These are phyloP conservation scores for Hirtodrosophila duncani DNA, from an alignment of 2,888 invertebrate genomes.

Conservation along the genomic window DNA sequence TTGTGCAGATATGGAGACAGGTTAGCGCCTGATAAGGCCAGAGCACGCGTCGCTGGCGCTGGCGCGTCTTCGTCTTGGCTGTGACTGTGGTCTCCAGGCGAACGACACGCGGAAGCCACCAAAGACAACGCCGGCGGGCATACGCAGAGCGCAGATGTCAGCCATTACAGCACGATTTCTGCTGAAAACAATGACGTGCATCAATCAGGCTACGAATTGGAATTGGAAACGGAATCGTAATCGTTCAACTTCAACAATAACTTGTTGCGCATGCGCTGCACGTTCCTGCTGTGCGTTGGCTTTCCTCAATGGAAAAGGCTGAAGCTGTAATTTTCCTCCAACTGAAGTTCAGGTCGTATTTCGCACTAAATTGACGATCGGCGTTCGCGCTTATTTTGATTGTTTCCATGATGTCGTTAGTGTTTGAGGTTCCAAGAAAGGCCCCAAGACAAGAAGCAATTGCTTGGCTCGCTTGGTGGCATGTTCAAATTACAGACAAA, in stretches of 20 bases:
- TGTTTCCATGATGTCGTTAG: conserved; percentile 64
- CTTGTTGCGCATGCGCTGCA: conserved; percentile 57
- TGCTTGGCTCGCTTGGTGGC: conserved; percentile 40
- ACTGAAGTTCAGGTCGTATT: conserved; percentile 62
- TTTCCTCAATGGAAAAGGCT: conserved; percentile 53
- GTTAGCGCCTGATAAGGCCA: conserved; percentile 67
- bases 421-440: conserved; percentile 52
- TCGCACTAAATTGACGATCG: conserved; percentile 62
- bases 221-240: conserved; percentile 31
- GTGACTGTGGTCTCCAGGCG: conserved; percentile 41
- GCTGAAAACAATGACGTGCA: conserved; percentile 58
- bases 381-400: too few species aligned
- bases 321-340: background rate
- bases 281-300: conserved; percentile 54
- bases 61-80: conserved; percentile 4
- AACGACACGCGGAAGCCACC: conserved; percentile 67
- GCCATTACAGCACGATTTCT: conserved; percentile 54
- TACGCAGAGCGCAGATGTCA: conserved; percentile 34
- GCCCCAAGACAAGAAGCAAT: conserved; percentile 27
- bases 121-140: conserved; percentile 8
- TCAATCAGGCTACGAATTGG: conserved; percentile 51
- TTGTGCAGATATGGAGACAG: conserved; percentile 69
- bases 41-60: conserved; percentile 57
- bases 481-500: conserved; percentile 66
- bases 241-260: conserved; percentile 28